Conservation (phyloP, 2,113 vertebrate genomes). For the Pyrgilauda ruficollis region DNA sequence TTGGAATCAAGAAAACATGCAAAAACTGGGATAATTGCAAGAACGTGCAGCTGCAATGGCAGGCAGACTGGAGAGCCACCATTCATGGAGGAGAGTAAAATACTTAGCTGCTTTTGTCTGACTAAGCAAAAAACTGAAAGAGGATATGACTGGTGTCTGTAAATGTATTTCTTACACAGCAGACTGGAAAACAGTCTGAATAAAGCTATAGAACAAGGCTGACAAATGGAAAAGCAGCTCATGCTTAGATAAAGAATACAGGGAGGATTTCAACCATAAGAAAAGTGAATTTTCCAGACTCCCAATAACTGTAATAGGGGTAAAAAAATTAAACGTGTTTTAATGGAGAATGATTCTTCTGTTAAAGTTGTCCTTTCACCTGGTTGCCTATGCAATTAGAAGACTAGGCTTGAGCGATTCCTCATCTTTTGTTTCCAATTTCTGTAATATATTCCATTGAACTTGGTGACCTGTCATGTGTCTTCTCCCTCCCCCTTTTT, state of each 20-base stretch:
- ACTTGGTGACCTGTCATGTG: constrained; percentile 8
- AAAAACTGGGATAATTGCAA: neutral
- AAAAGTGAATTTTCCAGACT: neutral
- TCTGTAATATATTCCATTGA: constrained; percentile 2
- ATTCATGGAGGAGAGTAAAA: neutral
- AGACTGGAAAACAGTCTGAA: neutral
- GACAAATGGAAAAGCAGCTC: neutral
- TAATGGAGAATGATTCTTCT: neutral
- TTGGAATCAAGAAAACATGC: neutral
- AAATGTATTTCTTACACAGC: constrained; percentile 1
- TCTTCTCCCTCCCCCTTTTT: constrained; percentile 8
- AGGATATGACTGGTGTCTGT: neutral
- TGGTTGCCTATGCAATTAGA: neutral
- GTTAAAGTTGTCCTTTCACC: neutral
- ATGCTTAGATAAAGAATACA: neutral
- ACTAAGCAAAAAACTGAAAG: neutral
- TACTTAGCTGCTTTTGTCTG: neutral
- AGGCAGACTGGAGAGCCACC: neutral
- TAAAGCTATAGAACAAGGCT: neutral
- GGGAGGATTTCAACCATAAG: neutral
- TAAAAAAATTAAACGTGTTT: neutral
- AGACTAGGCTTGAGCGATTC: neutral
- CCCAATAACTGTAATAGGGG: neutral
- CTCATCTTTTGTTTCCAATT: neutral
- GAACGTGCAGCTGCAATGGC: neutral